These are phyloP conservation scores for Centropus unirufus DNA, from an alignment of 2,113 vertebrate species.

Conservation along the genomic window DNA sequence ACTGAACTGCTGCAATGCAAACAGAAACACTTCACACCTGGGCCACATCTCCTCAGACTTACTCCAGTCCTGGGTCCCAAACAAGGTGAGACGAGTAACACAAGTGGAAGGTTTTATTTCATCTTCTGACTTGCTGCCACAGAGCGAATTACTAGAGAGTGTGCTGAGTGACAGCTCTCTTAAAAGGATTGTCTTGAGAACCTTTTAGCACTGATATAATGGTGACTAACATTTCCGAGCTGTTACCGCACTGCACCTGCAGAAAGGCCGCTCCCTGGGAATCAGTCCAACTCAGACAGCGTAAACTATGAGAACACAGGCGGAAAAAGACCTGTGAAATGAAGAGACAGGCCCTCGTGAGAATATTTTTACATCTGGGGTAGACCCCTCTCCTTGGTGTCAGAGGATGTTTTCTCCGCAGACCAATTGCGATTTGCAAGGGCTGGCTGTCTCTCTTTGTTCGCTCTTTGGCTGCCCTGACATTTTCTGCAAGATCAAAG, in stretches of 20 bases:
- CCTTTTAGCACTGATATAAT: background rate
- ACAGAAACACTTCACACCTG: background rate
- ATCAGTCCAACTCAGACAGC: background rate
- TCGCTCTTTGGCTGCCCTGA: background rate
- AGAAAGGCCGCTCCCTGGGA: conserved; percentile 4
- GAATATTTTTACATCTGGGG: background rate
- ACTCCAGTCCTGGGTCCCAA: background rate
- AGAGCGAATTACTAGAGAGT: conserved; percentile 28
- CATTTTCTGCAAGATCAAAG: background rate
- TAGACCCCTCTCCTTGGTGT: background rate
- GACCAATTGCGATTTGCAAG: background rate
- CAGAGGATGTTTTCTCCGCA: background rate
- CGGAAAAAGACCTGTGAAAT: background rate
- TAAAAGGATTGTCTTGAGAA: conserved; percentile 14
- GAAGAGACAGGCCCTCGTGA: background rate
- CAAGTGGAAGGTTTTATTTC: conserved; percentile 25
- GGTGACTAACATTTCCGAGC: conserved; percentile 22
- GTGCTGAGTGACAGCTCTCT: conserved; percentile 26
- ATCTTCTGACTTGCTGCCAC: conserved; percentile 14
- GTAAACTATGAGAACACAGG: background rate
- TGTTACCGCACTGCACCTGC: background rate
- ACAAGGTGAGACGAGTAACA: background rate
- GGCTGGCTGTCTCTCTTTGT: background rate
- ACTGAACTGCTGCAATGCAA: conserved; percentile 1
- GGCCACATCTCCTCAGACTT: background rate